Conservation (phyloP, 2,888 invertebrate species). For the Uloborus plumipes region DNA sequence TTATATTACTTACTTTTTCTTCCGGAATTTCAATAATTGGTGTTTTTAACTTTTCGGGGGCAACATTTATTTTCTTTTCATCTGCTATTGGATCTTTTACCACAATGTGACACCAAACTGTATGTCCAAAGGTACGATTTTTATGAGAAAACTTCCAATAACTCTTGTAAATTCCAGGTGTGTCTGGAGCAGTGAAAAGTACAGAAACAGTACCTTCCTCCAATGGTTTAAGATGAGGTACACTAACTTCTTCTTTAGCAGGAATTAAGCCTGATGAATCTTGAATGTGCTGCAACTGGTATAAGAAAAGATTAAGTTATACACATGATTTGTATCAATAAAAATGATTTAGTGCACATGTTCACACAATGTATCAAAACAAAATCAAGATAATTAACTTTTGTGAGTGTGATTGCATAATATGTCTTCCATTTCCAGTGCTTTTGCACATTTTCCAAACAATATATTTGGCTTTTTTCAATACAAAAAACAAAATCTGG, state of each 20-base stretch:
- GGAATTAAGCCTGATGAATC: constrained; percentile 36
- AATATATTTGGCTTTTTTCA: too few species aligned
- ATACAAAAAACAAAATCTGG: too few species aligned
- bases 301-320: background rate
- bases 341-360: too few species aligned
- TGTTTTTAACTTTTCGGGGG: background rate
- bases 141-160: constrained; percentile 70
- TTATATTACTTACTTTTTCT: constrained; percentile 5
- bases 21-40: background rate
- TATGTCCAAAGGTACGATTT: constrained; percentile 70
- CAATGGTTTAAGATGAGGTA: constrained; percentile 69
- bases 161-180: constrained; percentile 69
- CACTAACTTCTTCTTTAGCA: constrained; percentile 66
- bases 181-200: constrained; percentile 68
- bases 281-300: constrained; percentile 37
- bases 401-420: too few species aligned
- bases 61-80: background rate
- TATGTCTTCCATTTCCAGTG: too few species aligned
- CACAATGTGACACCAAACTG: constrained; percentile 70
- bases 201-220: constrained; percentile 69
- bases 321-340: too few species aligned
- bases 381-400: too few species aligned
- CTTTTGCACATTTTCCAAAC: too few species aligned
- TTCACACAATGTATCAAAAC: too few species aligned
- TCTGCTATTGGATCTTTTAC: constrained; percentile 66